Conservation (phyloP, 2,113 vertebrate genomes). For the Cottus gobio region DNA sequence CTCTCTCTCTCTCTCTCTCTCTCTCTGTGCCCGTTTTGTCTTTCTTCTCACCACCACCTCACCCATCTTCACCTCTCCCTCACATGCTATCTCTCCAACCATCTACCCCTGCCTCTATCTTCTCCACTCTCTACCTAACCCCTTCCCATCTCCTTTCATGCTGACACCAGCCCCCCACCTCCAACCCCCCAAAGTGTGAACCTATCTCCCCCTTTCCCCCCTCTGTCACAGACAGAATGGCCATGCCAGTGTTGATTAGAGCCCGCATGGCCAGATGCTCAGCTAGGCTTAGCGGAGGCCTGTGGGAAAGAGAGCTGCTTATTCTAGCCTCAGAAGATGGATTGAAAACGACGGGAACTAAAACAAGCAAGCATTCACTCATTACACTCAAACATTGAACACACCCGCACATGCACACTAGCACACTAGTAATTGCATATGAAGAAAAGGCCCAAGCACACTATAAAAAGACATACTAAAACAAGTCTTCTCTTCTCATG, state of each 20-base stretch:
- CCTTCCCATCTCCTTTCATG: background rate
- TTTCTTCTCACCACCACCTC: background rate
- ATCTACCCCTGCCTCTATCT: slow-evolving; percentile 16
- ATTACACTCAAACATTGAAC: slow-evolving; percentile 61
- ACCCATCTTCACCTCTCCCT: background rate
- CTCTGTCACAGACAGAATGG: slow-evolving; percentile 74
- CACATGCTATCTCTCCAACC: slow-evolving; percentile 19
- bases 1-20: too few species aligned
- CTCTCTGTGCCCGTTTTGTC: background rate
- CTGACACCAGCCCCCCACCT: slow-evolving; percentile 15
- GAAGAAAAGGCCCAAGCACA: background rate
- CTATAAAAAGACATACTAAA: background rate
- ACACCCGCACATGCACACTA: slow-evolving; percentile 41
- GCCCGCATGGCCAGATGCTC: slow-evolving; percentile 71
- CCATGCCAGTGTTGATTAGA: slow-evolving; percentile 80
- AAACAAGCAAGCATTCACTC: slow-evolving; percentile 76
- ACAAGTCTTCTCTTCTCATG: background rate
- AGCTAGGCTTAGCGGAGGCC: slow-evolving; percentile 78
- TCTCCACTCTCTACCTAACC: slow-evolving; percentile 20
- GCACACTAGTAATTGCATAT: background rate
- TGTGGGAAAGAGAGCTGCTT: slow-evolving; percentile 82
- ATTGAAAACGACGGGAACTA: slow-evolving; percentile 77
- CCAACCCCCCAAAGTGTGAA: slow-evolving; percentile 17
- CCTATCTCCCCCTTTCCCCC: slow-evolving; percentile 5
- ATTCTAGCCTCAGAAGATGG: slow-evolving; percentile 79